Conservation (phyloP, 2,888 invertebrate species). For the Didymodactylos carnosus region DNA sequence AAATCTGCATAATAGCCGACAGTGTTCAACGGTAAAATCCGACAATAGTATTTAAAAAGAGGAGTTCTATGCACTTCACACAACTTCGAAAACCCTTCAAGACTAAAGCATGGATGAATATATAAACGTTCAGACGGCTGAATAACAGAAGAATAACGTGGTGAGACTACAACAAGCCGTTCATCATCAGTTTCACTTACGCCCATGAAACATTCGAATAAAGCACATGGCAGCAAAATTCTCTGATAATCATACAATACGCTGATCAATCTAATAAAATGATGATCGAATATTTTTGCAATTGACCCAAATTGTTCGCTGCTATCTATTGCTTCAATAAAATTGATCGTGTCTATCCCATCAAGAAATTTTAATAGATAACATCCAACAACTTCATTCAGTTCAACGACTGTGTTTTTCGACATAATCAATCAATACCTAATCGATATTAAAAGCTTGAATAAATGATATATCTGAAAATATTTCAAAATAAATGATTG, state of each 20-base stretch:
- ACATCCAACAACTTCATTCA: not conserved
- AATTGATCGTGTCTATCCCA: not conserved
- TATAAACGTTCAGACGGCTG: not conserved
- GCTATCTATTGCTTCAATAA: not conserved
- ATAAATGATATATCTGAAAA: not conserved
- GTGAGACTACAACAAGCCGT: not conserved
- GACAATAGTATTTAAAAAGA: not conserved
- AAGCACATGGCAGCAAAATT: not conserved
- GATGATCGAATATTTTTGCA: not conserved
- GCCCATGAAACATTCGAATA: not conserved
- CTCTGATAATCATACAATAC: not conserved
- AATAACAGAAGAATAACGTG: not conserved
- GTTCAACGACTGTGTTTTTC: not conserved
- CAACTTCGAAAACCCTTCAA: not conserved
- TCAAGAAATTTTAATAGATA: not conserved
- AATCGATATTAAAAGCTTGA: not conserved
- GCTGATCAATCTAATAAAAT: not conserved
- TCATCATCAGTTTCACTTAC: not conserved
- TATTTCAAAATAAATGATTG: not conserved
- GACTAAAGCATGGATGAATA: not conserved
- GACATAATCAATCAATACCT: not conserved
- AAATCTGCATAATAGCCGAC: not conserved
- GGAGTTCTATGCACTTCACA: not conserved
- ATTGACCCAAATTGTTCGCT: not conserved
- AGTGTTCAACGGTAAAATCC: not conserved